Evolutionary conservation across 2,113 vertebrate genomes (phyloP).

Genomic region (Machaerirhynchus nigripectus): DNA sequence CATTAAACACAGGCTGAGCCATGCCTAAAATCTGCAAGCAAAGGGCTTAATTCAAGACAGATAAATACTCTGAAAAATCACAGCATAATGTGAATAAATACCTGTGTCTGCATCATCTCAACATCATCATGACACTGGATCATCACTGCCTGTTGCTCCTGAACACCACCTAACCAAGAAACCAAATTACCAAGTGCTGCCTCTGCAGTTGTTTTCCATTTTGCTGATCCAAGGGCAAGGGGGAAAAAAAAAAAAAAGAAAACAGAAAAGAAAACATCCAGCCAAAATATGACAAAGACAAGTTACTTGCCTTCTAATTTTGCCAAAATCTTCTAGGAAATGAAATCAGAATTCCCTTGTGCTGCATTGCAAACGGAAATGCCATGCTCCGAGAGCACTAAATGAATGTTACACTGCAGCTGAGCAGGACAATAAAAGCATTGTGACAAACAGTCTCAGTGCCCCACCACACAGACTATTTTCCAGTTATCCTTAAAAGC

Average conservation of each 20-base stretch:
- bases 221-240: background rate
- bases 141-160: background rate
- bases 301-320: background rate
- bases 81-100: background rate
- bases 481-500: background rate
- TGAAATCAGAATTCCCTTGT: background rate
- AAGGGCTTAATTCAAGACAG: background rate
- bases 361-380: background rate
- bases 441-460: background rate
- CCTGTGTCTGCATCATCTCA: background rate
- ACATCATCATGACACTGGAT: background rate
- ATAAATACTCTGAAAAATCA: background rate
- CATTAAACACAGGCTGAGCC: background rate
- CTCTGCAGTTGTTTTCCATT: background rate
- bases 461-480: background rate
- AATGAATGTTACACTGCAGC: background rate
- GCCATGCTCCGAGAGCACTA: background rate
- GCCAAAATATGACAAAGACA: background rate
- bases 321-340: conserved; percentile 3
- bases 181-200: background rate
- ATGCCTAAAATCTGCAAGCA: background rate
- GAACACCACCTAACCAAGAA: background rate
- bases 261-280: background rate
- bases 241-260: no score
- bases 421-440: background rate